phyloP scores from a whole-genome alignment of 2,797 vertebrate species.

The Cynodonichthys magdalenae region DNA sequence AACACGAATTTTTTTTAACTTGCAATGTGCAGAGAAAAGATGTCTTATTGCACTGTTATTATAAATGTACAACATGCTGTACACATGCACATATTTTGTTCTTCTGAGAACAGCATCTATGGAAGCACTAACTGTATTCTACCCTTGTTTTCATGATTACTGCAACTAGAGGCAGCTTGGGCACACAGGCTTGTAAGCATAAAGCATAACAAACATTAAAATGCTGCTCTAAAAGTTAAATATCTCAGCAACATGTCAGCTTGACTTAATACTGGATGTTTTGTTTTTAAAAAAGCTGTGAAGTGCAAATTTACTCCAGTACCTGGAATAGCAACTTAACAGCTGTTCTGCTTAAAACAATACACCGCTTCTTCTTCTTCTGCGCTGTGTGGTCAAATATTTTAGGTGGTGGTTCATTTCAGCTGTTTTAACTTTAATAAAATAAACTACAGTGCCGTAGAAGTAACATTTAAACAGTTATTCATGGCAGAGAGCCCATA shows the following conservation, averaged over 20 bases:
- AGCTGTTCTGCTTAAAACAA: slow-evolving; percentile 7
- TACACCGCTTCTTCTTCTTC: slow-evolving; percentile 1
- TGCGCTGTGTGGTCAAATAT: not conserved
- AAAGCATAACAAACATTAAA: slow-evolving; percentile 4
- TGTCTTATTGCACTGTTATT: slow-evolving; percentile 4
- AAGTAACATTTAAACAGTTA: slow-evolving; percentile 11
- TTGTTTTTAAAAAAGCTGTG: slow-evolving; percentile 16
- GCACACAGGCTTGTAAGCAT: not conserved
- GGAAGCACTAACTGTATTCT: slow-evolving; percentile 6
- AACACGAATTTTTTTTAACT: no score
- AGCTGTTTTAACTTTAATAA: slow-evolving; percentile 31
- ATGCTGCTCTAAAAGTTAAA: slow-evolving; percentile 16
- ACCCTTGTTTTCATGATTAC: slow-evolving; percentile 28
- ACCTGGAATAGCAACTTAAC: slow-evolving; percentile 1
- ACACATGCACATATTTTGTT: slow-evolving; percentile 27
- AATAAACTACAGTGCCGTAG: not conserved
- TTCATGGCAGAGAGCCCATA: not conserved
- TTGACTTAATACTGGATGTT: not conserved
- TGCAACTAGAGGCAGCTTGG: slow-evolving; percentile 1
- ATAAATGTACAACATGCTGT: slow-evolving; percentile 16
- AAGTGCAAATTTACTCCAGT: slow-evolving; percentile 4
- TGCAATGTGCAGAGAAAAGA: not conserved
- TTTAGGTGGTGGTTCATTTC: slow-evolving; percentile 4
- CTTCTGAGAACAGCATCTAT: slow-evolving; percentile 17
- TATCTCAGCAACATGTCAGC: not conserved